Base-by-base conservation (phyloP, 2,797 vertebrate species). In the Bovichtus diacanthus region DNA sequence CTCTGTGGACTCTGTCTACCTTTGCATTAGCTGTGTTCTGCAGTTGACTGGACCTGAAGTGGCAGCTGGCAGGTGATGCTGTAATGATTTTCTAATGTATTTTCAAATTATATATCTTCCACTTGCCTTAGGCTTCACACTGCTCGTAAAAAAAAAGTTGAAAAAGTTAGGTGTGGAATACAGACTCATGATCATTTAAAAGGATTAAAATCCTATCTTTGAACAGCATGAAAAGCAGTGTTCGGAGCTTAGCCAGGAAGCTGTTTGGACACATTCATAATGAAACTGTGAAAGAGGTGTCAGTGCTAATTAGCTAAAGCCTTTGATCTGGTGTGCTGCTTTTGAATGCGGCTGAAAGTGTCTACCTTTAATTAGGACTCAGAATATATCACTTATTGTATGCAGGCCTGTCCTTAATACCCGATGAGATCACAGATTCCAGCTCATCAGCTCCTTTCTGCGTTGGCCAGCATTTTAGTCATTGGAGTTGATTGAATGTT, bases 301-400 rank as follows among this genome's bases (percentile, higher is more conserved):
- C 69, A 51, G 69, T 51, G 74, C 83, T 86, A 84, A 86, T 90
- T 87, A 86, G 55, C 23, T 41, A 11, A 62, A 68, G 71, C 62
- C 70, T 90, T 83, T 88, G 79, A 88, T 90, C 76, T 73, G 54
- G 38, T 49, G n/a, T 43, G 41, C 77, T 76, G 58, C 83, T 71
- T 84, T 67, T 55, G 31, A 78, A 73, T 66, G 46, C 13, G 2
- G 51, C 46, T 74, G 60, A 62, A 75, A 73, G 65, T 63, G 54
- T 73, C 81, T 76, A 82, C 77, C 76, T 80, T 88, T 78, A 84
- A 86, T 86, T 82, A 80, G 55, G 69, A 71, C 69, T 76, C 53
- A 1, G n/a, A 84, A 21, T 71, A 56, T 44, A 60, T 21, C 34
- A 64, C 43, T 76, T 66, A 69, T 27, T 75, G 54, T 72, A n/a